These are phyloP conservation scores for Chaetoderma sp. DNA, from an alignment of 2,888 invertebrate species.

Conservation along the genomic window DNA sequence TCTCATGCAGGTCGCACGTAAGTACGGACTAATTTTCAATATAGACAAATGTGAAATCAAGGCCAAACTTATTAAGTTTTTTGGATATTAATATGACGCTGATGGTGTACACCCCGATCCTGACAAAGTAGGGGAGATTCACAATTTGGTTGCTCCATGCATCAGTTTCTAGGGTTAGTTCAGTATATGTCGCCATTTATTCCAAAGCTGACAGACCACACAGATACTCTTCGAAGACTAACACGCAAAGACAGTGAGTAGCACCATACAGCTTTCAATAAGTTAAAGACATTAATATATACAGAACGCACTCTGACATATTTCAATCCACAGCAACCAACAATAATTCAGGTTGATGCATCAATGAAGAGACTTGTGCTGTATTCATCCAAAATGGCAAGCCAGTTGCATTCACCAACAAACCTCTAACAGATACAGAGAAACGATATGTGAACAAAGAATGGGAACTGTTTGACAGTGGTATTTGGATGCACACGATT, in stretches of 20 bases:
- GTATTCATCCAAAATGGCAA: conserved; percentile 23
- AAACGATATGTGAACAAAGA: conserved; percentile 29
- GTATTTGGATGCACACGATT: conserved; percentile 31
- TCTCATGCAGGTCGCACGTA: no score
- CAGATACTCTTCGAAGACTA: conserved; percentile 19
- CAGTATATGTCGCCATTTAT: no score
- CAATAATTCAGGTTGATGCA: no score
- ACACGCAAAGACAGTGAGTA: conserved; percentile 16
- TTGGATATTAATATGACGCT: no score
- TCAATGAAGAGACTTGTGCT: conserved; percentile 29
- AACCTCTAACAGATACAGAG: conserved; percentile 22
- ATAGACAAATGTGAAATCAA: no score
- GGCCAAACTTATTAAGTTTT: no score
- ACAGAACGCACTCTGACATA: conserved; percentile 16
- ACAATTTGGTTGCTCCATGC: no score
- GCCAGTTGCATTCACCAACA: conserved; percentile 27
- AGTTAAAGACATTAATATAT: no score
- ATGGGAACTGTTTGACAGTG: conserved; percentile 30
- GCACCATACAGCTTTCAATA: conserved; percentile 23
- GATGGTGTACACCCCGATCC: no score
- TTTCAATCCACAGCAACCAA: conserved; percentile 13
- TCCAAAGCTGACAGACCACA: no score
- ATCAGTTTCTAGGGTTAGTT: conserved; percentile 30
- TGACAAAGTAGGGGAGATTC: no score
- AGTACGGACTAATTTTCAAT: no score